Evolutionary conservation across 2,888 invertebrate genomes (phyloP).

Genomic region (Hemithea aestivaria): DNA sequence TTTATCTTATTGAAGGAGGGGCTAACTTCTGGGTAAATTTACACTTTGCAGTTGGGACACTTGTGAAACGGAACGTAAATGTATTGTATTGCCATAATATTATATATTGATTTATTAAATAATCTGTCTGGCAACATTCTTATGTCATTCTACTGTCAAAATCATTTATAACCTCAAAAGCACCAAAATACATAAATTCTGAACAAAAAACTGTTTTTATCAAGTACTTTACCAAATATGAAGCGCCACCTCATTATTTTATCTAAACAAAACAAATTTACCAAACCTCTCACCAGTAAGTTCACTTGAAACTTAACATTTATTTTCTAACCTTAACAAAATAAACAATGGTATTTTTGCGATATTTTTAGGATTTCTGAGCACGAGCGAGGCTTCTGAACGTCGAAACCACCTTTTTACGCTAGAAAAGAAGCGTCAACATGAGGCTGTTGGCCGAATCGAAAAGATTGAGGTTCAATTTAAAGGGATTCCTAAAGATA

Average conservation of each 20-base stretch:
- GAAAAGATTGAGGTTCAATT: slow-evolving; percentile 95
- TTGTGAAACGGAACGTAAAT: too few relatives aligned
- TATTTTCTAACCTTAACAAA: background rate
- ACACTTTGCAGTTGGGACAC: too few relatives aligned
- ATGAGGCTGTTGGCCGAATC: slow-evolving; percentile 86
- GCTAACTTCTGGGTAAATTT: too few relatives aligned
- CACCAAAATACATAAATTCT: background rate
- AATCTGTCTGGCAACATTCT: too few relatives aligned
- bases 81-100: too few relatives aligned
- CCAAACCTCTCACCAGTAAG: slow-evolving; percentile 32
- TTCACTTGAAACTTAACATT: slow-evolving; percentile 10
- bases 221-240: slow-evolving; percentile 39
- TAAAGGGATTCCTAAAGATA: slow-evolving; percentile 85
- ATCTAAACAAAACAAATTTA: slow-evolving; percentile 37
- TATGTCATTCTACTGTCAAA: too few relatives aligned
- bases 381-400: slow-evolving; percentile 73
- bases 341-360: background rate
- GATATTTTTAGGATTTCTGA: slow-evolving; percentile 57
- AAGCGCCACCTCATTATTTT: slow-evolving; percentile 46
- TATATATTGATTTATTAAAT: too few relatives aligned
- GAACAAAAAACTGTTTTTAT: slow-evolving; percentile 2
- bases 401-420: slow-evolving; percentile 86
- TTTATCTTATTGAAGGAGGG: too few relatives aligned
- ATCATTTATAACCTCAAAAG: slow-evolving; percentile 33
- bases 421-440: slow-evolving; percentile 87